Percentiles rank a stretch among this genome's conserved stretches.
These are phyloP conservation scores for Centroberyx gerrardi DNA, from an alignment of 2,797 vertebrate species.

Conservation along the genomic window DNA sequence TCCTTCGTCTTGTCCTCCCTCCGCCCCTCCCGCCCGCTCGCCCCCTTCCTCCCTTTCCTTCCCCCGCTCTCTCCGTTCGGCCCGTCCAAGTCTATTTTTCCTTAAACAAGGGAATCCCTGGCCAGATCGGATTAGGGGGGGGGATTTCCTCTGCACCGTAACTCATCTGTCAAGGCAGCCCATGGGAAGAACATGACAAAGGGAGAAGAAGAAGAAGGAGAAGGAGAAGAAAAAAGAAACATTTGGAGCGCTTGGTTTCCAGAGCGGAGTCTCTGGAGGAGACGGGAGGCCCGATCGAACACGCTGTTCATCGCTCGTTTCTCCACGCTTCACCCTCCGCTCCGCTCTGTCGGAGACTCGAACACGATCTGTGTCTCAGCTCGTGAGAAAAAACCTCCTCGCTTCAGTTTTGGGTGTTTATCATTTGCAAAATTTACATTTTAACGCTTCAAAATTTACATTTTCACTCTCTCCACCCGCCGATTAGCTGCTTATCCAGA, in stretches of 20 bases:
- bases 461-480: too few species aligned
- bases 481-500: not conserved
- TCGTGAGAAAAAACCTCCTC: too few species aligned
- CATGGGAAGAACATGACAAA: constrained; percentile 49
- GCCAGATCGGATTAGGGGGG: constrained; percentile 40
- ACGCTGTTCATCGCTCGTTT: not conserved
- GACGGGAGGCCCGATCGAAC: not conserved
- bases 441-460: too few species aligned
- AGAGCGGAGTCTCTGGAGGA: constrained; percentile 51
- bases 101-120: constrained; percentile 70
- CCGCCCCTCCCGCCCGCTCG: not conserved
- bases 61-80: not conserved
- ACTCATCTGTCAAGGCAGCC: constrained; percentile 60
- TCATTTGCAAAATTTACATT: not conserved
- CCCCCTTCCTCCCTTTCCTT: constrained; percentile 4
- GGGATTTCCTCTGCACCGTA: constrained; percentile 58
- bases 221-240: not conserved
- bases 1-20: not conserved
- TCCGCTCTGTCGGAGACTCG: not conserved
- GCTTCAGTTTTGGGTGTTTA: not conserved
- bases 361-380: too few species aligned
- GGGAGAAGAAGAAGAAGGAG: constrained; percentile 41
- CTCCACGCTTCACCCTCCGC: not conserved
- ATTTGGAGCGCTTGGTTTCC: constrained; percentile 48
- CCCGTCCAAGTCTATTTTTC: constrained; percentile 36